phyloP scores from a whole-genome alignment of 2,888 invertebrate genomes.

The Calameuta pallipes region DNA sequence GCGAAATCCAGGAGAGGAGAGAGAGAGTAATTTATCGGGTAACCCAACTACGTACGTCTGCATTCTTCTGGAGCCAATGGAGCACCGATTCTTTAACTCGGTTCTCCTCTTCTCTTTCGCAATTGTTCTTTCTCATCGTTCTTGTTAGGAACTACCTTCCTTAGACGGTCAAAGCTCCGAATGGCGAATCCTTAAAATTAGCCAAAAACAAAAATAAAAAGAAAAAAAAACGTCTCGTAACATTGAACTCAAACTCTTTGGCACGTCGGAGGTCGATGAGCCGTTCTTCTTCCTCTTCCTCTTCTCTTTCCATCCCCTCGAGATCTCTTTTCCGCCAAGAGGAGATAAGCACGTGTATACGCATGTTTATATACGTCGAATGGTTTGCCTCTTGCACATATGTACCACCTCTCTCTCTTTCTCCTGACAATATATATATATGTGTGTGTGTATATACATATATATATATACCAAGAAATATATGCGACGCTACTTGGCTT shows the following conservation, averaged over 20 bases:
- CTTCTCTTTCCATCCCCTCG: background rate
- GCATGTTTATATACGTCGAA: background rate
- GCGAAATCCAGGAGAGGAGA: slow-evolving; percentile 12
- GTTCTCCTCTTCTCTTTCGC: background rate
- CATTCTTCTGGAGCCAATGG: background rate
- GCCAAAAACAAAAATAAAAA: too few species aligned
- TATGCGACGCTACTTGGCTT: background rate
- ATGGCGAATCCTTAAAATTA: too few species aligned
- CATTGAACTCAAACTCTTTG: background rate
- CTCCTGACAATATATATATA: background rate
- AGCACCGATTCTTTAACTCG: background rate
- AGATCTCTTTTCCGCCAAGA: background rate
- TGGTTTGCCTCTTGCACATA: background rate
- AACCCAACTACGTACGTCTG: background rate
- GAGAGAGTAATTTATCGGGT: slow-evolving; percentile 11
- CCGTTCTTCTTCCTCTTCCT: slow-evolving; percentile 9
- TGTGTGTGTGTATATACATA: too few species aligned
- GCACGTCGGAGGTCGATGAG: slow-evolving; percentile 15
- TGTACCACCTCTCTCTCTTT: background rate
- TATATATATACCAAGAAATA: background rate
- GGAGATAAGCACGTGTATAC: background rate
- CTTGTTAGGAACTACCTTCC: background rate
- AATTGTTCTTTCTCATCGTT: background rate
- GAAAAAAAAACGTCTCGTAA: background rate
- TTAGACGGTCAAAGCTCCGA: too few species aligned